These are phyloP conservation scores for Drosophila stalkeri DNA, from an alignment of 2,888 invertebrate species.

Conservation along the genomic window DNA sequence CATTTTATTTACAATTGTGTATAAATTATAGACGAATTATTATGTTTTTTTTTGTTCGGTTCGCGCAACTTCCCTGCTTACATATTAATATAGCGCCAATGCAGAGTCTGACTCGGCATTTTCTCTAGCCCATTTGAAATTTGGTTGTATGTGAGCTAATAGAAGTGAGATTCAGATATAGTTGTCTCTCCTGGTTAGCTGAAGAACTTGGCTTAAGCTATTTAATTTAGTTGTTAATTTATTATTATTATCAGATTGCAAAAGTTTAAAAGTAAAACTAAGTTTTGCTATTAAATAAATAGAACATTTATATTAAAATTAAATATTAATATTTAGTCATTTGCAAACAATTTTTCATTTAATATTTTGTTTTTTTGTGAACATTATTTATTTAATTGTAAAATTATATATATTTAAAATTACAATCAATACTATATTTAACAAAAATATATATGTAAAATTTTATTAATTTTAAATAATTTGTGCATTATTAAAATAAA, in stretches of 20 bases:
- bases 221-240: too few relatives aligned
- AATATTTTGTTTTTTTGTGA: neutral
- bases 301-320: too few relatives aligned
- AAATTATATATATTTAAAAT: too few relatives aligned
- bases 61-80: conserved; percentile 42
- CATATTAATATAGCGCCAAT: conserved; percentile 69
- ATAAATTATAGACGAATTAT: conserved; percentile 79
- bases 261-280: neutral
- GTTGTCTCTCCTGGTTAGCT: neutral
- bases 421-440: too few relatives aligned
- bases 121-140: conserved; percentile 59
- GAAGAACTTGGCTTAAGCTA: neutral
- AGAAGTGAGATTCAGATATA: neutral
- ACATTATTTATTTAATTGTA: too few relatives aligned
- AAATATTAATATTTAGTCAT: neutral
- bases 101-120: conserved; percentile 44
- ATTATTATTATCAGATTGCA: too few relatives aligned
- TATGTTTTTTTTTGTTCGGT: conserved; percentile 58
- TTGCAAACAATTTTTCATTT: too few relatives aligned
- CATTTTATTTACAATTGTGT: conserved; percentile 80
- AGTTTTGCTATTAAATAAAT: too few relatives aligned
- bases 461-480: too few relatives aligned
- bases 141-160: conserved; percentile 3
- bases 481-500: neutral
- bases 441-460: too few relatives aligned